Evolutionary conservation across 2,797 vertebrate species (phyloP).

Genomic region (Protosalanx chinensis): DNA sequence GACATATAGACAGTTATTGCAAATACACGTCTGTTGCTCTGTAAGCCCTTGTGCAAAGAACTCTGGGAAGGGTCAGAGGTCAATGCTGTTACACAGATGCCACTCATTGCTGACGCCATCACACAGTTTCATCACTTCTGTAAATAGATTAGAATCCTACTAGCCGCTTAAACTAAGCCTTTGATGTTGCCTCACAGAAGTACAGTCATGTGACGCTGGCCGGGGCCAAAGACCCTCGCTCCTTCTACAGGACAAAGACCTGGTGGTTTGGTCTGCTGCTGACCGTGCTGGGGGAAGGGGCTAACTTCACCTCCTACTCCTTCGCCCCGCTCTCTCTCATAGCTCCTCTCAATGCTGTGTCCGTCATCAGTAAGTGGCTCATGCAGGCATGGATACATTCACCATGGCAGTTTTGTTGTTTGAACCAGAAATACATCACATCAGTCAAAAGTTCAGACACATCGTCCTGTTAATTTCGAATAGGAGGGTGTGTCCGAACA

Average conservation of each 20-base stretch:
- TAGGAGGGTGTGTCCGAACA: no score
- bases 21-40: no score
- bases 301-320: slow-evolving; percentile 89
- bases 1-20: no score
- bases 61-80: no score
- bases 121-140: no score
- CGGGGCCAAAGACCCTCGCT: slow-evolving; percentile 82
- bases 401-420: not conserved
- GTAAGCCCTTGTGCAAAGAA: no score
- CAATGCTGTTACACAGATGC: no score
- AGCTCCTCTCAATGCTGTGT: slow-evolving; percentile 88
- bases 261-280: slow-evolving; percentile 91
- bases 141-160: no score
- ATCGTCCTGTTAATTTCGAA: no score
- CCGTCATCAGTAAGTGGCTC: slow-evolving; percentile 79
- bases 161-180: no score
- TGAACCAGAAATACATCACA: not conserved
- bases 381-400: not conserved
- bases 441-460: no score
- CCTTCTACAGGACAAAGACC: slow-evolving; percentile 90
- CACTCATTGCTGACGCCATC: no score
- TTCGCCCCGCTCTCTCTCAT: slow-evolving; percentile 89
- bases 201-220: slow-evolving; percentile 86
- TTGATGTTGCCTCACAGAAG: slow-evolving; percentile 72
- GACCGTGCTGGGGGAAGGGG: slow-evolving; percentile 83